A percentile compares a stretch with the other conserved stretches of the same genome.
Conservation (phyloP, 2,888 invertebrate genomes). For the Dolichomitus sp. region DNA sequence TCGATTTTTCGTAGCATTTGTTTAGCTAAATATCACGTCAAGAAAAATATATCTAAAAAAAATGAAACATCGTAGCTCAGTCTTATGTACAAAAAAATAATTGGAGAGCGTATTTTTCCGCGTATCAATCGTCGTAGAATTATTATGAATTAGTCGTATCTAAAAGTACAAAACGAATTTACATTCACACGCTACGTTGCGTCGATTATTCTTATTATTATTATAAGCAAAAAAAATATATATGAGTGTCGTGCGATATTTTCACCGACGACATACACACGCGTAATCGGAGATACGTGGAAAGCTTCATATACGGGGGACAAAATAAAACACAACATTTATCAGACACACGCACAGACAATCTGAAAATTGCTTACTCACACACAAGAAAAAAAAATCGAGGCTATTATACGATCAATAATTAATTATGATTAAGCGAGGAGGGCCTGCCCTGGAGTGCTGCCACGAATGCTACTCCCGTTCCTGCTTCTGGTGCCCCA, state of each 20-base stretch:
- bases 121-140: slow-evolving; percentile 25
- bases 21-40: slow-evolving; percentile 57
- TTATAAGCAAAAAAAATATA: slow-evolving; percentile 16
- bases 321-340: slow-evolving; percentile 28
- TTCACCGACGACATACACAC: slow-evolving; percentile 28
- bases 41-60: slow-evolving; percentile 16
- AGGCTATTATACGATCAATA: slow-evolving; percentile 41
- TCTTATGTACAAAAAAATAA: slow-evolving; percentile 76
- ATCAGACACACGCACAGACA: slow-evolving; percentile 6
- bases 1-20: slow-evolving; percentile 1
- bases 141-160: slow-evolving; percentile 2
- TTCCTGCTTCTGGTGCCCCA: slow-evolving; percentile 38
- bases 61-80: slow-evolving; percentile 70
- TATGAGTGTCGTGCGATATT: slow-evolving; percentile 31
- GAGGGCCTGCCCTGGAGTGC: slow-evolving; percentile 39
- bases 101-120: slow-evolving; percentile 33
- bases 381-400: slow-evolving; percentile 25
- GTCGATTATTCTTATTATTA: slow-evolving; percentile 49
- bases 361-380: slow-evolving; percentile 3
- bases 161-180: slow-evolving; percentile 21
- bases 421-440: slow-evolving; percentile 58
- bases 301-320: slow-evolving; percentile 73
- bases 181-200: slow-evolving; percentile 31
- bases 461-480: slow-evolving; percentile 26
- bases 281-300: slow-evolving; percentile 76